These are phyloP conservation scores for Andrena dorsata DNA, from an alignment of 2,888 invertebrate species.

Conservation along the genomic window DNA sequence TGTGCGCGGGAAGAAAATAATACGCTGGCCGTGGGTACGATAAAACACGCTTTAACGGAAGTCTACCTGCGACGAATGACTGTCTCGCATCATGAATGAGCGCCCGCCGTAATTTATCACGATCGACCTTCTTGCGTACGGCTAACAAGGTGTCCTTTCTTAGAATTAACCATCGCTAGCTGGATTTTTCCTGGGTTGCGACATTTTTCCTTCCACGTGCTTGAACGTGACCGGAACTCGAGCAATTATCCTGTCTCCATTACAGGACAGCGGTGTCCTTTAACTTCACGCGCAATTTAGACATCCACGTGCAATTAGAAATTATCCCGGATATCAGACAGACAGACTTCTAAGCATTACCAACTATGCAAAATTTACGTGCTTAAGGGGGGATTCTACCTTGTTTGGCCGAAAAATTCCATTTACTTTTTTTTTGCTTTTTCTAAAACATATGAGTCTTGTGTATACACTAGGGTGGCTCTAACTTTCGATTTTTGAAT, in stretches of 20 bases:
- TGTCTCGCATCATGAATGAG: constrained; percentile 45
- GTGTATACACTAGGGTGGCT: too few relatives aligned
- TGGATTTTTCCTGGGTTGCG: constrained; percentile 6
- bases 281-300: too few relatives aligned
- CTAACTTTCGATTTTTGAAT: too few relatives aligned
- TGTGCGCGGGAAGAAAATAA: constrained; percentile 54
- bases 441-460: too few relatives aligned
- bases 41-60: constrained; percentile 36
- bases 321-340: too few relatives aligned
- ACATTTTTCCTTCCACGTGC: not conserved
- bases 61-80: constrained; percentile 31
- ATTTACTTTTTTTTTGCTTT: too few relatives aligned
- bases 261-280: too few relatives aligned
- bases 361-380: not conserved
- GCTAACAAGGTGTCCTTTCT: constrained; percentile 16
- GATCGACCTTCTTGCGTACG: constrained; percentile 11
- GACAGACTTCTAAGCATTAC: too few relatives aligned
- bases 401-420: too few relatives aligned
- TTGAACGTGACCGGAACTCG: not conserved
- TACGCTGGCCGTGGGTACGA: constrained; percentile 9
- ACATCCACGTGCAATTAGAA: too few relatives aligned
- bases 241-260: not conserved
- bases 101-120: constrained; percentile 30
- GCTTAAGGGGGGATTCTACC: too few relatives aligned
- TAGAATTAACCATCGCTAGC: constrained; percentile 9